Evolutionary conservation across 2,888 invertebrate species (phyloP), one percentile per base, ranked within the genome.

Genomic region (Epirrhoe alternata): DNA sequence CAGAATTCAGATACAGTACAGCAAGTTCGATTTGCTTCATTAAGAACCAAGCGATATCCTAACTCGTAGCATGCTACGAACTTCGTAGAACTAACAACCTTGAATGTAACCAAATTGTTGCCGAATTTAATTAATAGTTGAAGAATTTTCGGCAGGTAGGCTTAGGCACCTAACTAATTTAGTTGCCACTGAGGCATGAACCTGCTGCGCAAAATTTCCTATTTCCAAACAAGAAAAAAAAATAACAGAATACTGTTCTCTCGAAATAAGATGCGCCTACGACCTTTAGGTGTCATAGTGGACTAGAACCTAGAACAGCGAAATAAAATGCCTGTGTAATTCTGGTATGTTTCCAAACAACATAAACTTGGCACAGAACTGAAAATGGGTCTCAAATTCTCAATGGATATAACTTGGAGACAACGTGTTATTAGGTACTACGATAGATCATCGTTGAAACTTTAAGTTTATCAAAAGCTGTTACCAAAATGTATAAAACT

Each of bases 341-440:
- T 59, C 67, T 72, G 72, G 72, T 70, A 57, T 65, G 61, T 51
- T 61, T 70, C 70, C 72, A 72, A 70, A 67, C 61, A 49, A 61
- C 56, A 52, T 47, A 61, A n/a, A 67, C 68, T 72, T 70, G 68
- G 72, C 70, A 70, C 53, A 60, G 50, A 56, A 64, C 60, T 61
- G 55, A 61, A 66, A 67, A 64, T 67, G 65, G 69, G 59, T 64
- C 59, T 68, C 47, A 30, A 51, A 67, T 60, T 64, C 59, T 68
- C 51, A 30, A 51, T 51, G 51, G 51, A 51, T 12, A 51, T 30
- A 30, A 51, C 51, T 51, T 51, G 12, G 30, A 24, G 24, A 30
- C 30, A 31, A 31, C 30, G 51, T 51, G 30, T 24, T 31, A 1
- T n/a, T n/a, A n/a, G n/a, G n/a, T n/a, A n/a, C n/a, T n/a, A 30